Conservation (phyloP, 2,888 invertebrate species). For the Epinotia ramella region DNA sequence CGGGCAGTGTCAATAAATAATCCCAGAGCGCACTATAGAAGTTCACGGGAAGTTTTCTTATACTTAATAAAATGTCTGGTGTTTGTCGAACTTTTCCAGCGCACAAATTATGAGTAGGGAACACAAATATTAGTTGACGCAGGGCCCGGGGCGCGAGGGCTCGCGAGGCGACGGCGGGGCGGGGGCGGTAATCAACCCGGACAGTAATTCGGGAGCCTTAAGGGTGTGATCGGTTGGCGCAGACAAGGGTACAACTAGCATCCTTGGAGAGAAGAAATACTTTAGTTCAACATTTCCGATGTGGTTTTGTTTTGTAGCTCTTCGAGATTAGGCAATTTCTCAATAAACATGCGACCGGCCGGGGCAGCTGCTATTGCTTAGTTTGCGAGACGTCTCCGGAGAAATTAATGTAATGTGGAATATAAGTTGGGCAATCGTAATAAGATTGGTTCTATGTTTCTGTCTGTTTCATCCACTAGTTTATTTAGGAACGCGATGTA, state of each 20-base stretch:
- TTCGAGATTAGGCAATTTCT: constrained; percentile 83
- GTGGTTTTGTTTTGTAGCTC: constrained; percentile 84
- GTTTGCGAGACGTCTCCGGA: constrained; percentile 80
- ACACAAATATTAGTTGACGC: constrained; percentile 83
- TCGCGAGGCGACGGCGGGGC: constrained; percentile 55
- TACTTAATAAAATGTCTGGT: constrained; percentile 79
- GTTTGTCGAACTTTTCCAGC: constrained; percentile 79
- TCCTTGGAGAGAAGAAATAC: constrained; percentile 83
- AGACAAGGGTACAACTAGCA: constrained; percentile 81
- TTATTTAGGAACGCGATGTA: constrained; percentile 64
- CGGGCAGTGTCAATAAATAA: constrained; percentile 68
- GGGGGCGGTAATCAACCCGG: constrained; percentile 79
- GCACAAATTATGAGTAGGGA: constrained; percentile 82
- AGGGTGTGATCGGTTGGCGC: constrained; percentile 84
- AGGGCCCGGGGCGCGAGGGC: constrained; percentile 65
- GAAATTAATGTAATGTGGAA: constrained; percentile 82
- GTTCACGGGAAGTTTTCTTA: constrained; percentile 74
- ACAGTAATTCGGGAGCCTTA: constrained; percentile 84
- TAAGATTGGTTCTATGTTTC: constrained; percentile 76
- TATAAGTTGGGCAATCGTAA: constrained; percentile 74
- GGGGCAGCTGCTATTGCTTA: constrained; percentile 79
- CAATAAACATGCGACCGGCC: constrained; percentile 79
- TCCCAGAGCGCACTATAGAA: constrained; percentile 72
- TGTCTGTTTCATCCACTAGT: constrained; percentile 69
- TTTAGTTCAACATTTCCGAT: constrained; percentile 83